Conservation (phyloP, 2,113 vertebrate species). For the Cochlearius cochlearius region DNA sequence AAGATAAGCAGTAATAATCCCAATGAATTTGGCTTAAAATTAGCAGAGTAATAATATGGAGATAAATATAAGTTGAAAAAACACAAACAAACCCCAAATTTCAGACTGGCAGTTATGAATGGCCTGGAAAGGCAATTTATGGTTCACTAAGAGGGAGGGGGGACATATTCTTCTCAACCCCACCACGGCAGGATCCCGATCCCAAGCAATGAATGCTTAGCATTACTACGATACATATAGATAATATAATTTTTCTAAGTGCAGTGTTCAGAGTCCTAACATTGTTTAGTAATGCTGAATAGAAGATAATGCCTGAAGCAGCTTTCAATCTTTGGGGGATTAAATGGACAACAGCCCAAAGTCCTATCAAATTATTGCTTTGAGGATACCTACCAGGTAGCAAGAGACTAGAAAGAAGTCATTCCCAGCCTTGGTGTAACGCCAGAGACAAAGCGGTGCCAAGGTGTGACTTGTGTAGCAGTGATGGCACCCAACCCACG, state of each 20-base stretch:
- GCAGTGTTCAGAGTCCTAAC: background rate
- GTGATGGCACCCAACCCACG: background rate
- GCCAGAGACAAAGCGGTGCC: background rate
- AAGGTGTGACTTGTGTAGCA: background rate
- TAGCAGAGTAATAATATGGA: background rate
- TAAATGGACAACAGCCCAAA: background rate
- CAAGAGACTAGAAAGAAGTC: background rate
- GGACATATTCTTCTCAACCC: background rate
- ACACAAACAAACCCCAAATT: background rate
- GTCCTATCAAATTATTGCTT: background rate
- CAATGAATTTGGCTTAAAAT: background rate
- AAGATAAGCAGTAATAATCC: background rate
- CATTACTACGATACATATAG: accelerated
- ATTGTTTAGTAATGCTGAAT: background rate
- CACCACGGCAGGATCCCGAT: background rate
- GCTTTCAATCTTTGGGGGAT: background rate
- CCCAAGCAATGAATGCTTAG: background rate
- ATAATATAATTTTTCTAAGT: background rate
- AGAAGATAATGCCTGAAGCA: background rate
- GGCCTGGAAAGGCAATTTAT: background rate
- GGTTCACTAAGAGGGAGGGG: background rate
- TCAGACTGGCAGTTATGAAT: background rate
- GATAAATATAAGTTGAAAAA: background rate
- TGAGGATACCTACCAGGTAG: background rate
- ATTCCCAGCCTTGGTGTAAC: background rate